Conservation (phyloP, 1,140 invertebrate species). For the Cyphomyrmex costatus region DNA sequence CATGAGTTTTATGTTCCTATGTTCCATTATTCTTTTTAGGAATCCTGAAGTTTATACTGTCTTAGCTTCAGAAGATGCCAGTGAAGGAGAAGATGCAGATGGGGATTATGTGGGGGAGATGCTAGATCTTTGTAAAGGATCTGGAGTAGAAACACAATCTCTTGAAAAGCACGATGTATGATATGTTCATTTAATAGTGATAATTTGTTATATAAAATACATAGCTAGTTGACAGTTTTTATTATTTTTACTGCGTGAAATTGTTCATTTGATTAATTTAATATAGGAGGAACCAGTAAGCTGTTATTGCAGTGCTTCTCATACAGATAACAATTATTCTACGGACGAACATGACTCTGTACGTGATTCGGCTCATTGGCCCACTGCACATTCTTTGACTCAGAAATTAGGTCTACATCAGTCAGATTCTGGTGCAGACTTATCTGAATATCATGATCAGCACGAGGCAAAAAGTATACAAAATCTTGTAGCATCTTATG, state of each 20-base stretch:
- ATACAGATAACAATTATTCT: constrained; percentile 90
- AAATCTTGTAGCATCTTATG: constrained; percentile 77
- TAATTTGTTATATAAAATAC: background rate
- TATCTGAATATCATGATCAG: constrained; percentile 86
- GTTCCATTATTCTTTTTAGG: constrained; percentile 66
- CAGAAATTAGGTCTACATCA: constrained; percentile 87
- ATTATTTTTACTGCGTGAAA: background rate
- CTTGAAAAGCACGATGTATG: constrained; percentile 84
- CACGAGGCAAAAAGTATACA: constrained; percentile 82
- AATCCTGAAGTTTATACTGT: constrained; percentile 82
- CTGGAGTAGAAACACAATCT: constrained; percentile 79
- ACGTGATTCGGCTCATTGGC: constrained; percentile 84
- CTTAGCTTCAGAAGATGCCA: constrained; percentile 81
- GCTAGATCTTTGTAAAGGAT: constrained; percentile 80
- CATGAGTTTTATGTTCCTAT: background rate
- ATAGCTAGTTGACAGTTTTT: background rate
- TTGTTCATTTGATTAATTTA: constrained; percentile 26
- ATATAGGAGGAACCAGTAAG: constrained; percentile 88
- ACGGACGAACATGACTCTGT: constrained; percentile 90
- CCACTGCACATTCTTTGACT: constrained; percentile 82
- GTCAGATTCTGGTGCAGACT: constrained; percentile 90
- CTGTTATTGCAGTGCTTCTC: constrained; percentile 90
- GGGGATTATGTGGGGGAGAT: constrained; percentile 82
- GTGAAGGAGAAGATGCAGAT: constrained; percentile 81
- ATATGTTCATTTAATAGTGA: constrained; percentile 36